These are phyloP conservation scores for Bolborhynchus lineola DNA, from an alignment of 2,113 vertebrate genomes.

Conservation along the genomic window DNA sequence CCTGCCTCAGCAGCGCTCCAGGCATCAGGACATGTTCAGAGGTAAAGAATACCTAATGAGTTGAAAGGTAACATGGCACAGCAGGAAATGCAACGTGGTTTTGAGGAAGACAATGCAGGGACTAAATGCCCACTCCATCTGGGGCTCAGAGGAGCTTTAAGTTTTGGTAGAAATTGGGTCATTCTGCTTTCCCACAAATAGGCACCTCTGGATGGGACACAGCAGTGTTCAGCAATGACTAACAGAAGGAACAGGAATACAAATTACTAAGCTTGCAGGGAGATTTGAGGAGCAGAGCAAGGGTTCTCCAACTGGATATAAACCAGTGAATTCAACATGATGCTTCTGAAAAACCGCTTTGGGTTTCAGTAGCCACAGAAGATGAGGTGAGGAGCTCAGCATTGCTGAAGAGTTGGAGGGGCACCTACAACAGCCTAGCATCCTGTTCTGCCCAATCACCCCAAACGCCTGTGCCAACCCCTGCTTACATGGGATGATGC, in stretches of 20 bases:
- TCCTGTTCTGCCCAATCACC: background rate
- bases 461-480: background rate
- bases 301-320: background rate
- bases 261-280: background rate
- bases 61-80: background rate
- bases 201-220: background rate
- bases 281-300: background rate
- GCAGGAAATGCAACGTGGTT: background rate
- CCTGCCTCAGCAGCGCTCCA: background rate
- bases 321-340: background rate
- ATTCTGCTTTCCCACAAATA: background rate
- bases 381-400: background rate
- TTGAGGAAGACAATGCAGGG: background rate
- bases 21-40: background rate
- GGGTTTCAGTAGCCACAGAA: background rate
- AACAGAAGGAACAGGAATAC: background rate
- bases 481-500: slow-evolving; percentile 59
- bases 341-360: background rate
- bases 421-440: background rate
- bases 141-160: background rate
- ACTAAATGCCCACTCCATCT: background rate
- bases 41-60: background rate
- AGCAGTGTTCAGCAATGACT: background rate
- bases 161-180: background rate
- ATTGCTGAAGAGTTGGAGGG: background rate